Evolutionary conservation across 37 sponge, comb jelly and placozoan genomes (phyloP), one percentile per base, ranked within the genome.

Genomic region (Lycopodina hypogea): DNA sequence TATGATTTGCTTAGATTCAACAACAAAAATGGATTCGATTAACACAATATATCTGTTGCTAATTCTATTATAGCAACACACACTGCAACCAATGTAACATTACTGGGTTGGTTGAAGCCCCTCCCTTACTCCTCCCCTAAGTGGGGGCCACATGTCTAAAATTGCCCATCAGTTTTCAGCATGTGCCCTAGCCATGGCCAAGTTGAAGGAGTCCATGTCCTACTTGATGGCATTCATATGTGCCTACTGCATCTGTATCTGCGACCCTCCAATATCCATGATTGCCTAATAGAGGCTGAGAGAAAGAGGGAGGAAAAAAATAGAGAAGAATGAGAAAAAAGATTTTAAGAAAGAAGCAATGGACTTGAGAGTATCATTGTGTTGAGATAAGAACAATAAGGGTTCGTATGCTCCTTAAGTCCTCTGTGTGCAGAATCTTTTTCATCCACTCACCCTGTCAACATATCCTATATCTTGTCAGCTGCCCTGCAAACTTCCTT

Each of bases 151-250:
- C 17, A 18, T 1, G 33, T 34, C n/a, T n/a, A n/a, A n/a, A n/a
- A n/a, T n/a, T n/a, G n/a, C n/a, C n/a, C 42, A 88, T 87, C 90
- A 92, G 51, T 89, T 92, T 21, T 85, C 82, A 33, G 95, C 99
- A 21, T 79, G 90, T 19, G 94, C 92, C 57, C 93, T 95, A 0
- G 96, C 93, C 19, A 98, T 93, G 61, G 78, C 68, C 7, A 36
- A 82, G 22, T 75, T 81, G n/a, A 68, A 33, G 17, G 28, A 55
- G 60, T 93, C 90, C 17, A 98, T 88, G 35, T 98, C 96, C 15
- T 71, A 75, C 28, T 33, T 55, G 24, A 94, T 58, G 30, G 68
- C 61, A 53, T 94, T 91, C 68, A 97, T 61, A 59, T 90, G 91
- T 55, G 57, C 77, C 68, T 97, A 91, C 66, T 96, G 96, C 1